Percentiles rank a stretch among this genome's conserved stretches.
Conservation (phyloP, 2,797 vertebrate species). For the Brachymystax lenok region DNA sequence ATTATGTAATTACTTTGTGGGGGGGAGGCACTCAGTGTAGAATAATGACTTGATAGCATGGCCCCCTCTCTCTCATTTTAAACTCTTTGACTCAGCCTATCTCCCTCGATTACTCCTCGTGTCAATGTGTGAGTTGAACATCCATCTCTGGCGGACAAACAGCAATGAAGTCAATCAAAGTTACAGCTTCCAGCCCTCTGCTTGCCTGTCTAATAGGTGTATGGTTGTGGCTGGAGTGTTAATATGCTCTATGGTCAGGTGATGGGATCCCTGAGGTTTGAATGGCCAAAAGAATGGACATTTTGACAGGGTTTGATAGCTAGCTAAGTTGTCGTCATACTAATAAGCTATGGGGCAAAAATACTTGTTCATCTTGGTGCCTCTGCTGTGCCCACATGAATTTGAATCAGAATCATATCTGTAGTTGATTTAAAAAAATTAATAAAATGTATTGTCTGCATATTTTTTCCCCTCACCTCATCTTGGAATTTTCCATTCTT, state of each 20-base stretch:
- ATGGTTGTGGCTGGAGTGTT: not conserved
- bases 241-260: too few relatives aligned
- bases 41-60: not conserved
- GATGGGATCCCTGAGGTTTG: too few relatives aligned
- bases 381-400: too few relatives aligned
- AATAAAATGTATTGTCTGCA: too few relatives aligned
- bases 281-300: too few relatives aligned
- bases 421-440: too few relatives aligned
- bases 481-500: not conserved
- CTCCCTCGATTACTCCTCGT: not conserved
- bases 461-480: too few relatives aligned
- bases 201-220: not conserved
- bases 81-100: not conserved
- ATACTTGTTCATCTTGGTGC: too few relatives aligned
- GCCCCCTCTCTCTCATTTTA: not conserved
- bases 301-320: too few relatives aligned
- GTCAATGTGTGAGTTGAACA: not conserved
- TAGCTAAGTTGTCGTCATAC: too few relatives aligned
- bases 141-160: not conserved
- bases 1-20: not conserved
- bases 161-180: not conserved
- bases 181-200: not conserved
- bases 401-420: too few relatives aligned
- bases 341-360: too few relatives aligned
- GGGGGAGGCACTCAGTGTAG: not conserved